Evolutionary conservation across 1,140 invertebrate species (phyloP), one percentile per base, ranked within the genome.

Genomic region (Trachelipus rathkii): DNA sequence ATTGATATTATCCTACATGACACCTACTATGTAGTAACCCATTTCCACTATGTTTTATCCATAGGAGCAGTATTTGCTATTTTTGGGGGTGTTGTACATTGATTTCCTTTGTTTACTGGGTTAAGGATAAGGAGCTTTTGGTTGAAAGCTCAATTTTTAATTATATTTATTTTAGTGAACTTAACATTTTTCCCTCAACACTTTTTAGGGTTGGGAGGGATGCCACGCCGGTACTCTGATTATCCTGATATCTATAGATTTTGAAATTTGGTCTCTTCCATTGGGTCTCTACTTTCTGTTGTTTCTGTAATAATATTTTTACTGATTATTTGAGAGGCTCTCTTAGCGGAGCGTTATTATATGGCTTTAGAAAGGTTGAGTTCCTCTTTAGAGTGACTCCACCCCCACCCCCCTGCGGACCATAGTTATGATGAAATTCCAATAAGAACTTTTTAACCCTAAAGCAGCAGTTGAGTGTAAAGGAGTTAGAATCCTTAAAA

Each of bases 21-120:
- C 84, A 91, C 90, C 24, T 92, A 91, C 84, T 92, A 91, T 88
- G 90, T 91, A 71, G 90, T 92, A 73, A 89, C 88, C 69, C 90
- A 92, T 85, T 92, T 92, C 83, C 90, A 92, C 84, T 92, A 87
- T 84, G 86, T 86, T 21, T 81, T 86, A 43, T 82, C 78, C 10
- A 83, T 84, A 72, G 84, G 84, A 3, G 84, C 85, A 23, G 83
- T 87, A n/a, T 86, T 87, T 82, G 83, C 79, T 44, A 82, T 86
- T 82, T 84, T 87, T 81, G 75, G 75, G 10, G 85, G 82, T 11
- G 77, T 85, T 81, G 77, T 71, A 72, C 80, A 84, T 72, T 87
- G 82, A 78, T 84, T 82, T 77, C 81, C 82, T 75, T 79, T 84
- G n/a, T 79, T 86, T 81, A 81, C 76, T 67, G 83, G 84, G 9